Conservation (phyloP, 92 coral and sea anemone species). For the Parazoanthus darwini region DNA sequence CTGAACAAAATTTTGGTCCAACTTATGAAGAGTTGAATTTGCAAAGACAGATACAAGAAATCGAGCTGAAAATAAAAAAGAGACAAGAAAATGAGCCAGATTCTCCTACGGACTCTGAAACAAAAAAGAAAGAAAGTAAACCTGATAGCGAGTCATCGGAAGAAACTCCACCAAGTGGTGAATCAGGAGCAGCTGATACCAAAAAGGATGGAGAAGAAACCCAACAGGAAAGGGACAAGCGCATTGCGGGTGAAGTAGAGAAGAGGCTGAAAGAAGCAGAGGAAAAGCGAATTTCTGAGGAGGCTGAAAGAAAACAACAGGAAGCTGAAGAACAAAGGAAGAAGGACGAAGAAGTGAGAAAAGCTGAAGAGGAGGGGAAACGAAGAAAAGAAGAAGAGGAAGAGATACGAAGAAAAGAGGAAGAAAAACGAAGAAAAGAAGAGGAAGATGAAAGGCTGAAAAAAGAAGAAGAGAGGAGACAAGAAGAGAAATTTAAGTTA, state of each 20-base stretch:
- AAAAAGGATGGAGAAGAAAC: background rate
- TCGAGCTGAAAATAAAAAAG: slow-evolving; percentile 5
- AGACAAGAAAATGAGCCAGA: background rate
- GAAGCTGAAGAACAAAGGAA: slow-evolving; percentile 6
- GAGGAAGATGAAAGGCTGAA: slow-evolving; percentile 10
- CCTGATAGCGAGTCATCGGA: background rate
- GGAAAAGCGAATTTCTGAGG: slow-evolving; percentile 3
- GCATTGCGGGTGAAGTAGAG: slow-evolving; percentile 5
- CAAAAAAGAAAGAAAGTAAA: background rate
- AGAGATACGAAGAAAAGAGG: background rate
- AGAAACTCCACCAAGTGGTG: background rate
- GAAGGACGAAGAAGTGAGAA: background rate
- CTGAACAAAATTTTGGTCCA: slow-evolving; percentile 11
- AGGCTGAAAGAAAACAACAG: background rate
- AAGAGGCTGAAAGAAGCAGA: background rate
- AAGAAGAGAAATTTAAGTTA: background rate
- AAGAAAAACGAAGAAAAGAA: background rate
- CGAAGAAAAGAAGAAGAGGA: background rate
- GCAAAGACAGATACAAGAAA: slow-evolving; percentile 1
- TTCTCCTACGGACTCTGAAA: background rate
- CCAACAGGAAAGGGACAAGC: background rate
- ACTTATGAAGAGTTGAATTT: slow-evolving; percentile 11
- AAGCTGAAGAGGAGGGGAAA: slow-evolving; percentile 3
- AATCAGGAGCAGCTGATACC: background rate
- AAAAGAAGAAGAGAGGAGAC: background rate